Conservation (phyloP, 2,113 vertebrate genomes). For the Platichthys flesus region DNA sequence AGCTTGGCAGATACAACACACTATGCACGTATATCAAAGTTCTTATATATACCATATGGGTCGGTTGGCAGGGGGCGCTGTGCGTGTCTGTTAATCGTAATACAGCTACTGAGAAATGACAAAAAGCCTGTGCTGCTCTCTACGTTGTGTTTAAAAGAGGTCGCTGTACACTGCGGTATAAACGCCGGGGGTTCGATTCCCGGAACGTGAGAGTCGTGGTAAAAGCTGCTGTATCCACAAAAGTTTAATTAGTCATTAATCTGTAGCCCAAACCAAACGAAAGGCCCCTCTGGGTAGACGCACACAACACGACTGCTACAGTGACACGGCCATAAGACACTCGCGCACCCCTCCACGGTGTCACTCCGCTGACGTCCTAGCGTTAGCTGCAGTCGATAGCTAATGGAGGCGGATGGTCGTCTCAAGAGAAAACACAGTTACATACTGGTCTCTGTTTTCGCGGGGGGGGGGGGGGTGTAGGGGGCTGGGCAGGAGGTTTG, state of each 20-base stretch:
- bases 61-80: conserved; percentile 64
- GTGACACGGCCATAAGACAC: conserved; percentile 82
- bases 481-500: conserved; percentile 41
- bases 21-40: conserved; percentile 62
- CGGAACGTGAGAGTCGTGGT: conserved; percentile 48
- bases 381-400: conserved; percentile 63
- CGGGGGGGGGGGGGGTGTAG: conserved; percentile 47
- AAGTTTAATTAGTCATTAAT: conserved; percentile 68
- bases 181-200: conserved; percentile 38
- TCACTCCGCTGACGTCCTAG: conserved; percentile 51
- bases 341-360: conserved; percentile 44
- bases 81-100: conserved; percentile 42
- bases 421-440: conserved; percentile 81
- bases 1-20: conserved; percentile 61
- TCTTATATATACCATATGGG: conserved; percentile 48
- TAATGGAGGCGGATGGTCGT: conserved; percentile 75
- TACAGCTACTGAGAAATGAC: conserved; percentile 58
- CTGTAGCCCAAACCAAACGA: conserved; percentile 65
- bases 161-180: conserved; percentile 58
- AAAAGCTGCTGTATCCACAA: conserved; percentile 70
- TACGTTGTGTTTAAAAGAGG: conserved; percentile 68
- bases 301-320: conserved; percentile 77
- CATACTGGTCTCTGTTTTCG: conserved; percentile 82
- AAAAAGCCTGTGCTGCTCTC: conserved; percentile 70
- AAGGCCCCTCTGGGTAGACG: conserved; percentile 77